A percentile compares a stretch with the other conserved stretches of the same genome.
Evolutionary conservation across 2,888 invertebrate genomes (phyloP).

Genomic region (Tachystola acroxantha): DNA sequence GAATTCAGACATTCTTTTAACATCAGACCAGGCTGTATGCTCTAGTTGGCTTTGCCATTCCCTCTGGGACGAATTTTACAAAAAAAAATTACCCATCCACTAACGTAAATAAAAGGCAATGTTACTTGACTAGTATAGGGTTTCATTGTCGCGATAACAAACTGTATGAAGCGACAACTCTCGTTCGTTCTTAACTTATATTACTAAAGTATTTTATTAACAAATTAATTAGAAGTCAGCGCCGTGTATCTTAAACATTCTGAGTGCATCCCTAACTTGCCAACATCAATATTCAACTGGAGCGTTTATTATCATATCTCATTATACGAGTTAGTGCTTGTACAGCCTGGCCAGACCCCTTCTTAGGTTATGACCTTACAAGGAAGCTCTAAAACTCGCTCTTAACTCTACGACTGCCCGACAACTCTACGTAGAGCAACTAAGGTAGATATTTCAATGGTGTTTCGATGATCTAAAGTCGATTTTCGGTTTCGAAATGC

Average conservation of each 20-base stretch:
- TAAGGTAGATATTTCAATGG: slow-evolving; percentile 30
- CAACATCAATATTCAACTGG: slow-evolving; percentile 74
- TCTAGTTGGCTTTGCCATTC: too few species aligned
- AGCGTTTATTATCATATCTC: slow-evolving; percentile 78
- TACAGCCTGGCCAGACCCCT: slow-evolving; percentile 55
- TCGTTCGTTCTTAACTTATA: too few species aligned
- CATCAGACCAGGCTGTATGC: too few species aligned
- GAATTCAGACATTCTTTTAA: too few species aligned
- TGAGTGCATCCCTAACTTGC: slow-evolving; percentile 70
- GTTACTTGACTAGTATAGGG: too few species aligned
- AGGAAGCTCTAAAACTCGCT: slow-evolving; percentile 49
- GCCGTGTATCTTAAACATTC: slow-evolving; percentile 52
- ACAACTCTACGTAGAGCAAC: slow-evolving; percentile 20
- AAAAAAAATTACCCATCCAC: too few species aligned
- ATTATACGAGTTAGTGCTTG: slow-evolving; percentile 77
- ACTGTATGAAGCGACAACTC: too few species aligned
- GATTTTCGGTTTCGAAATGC: slow-evolving; percentile 72
- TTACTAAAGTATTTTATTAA: slow-evolving; percentile 3
- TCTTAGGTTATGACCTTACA: slow-evolving; percentile 66
- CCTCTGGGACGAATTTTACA: too few species aligned
- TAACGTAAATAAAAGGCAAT: too few species aligned
- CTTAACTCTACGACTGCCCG: slow-evolving; percentile 30
- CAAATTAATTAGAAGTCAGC: slow-evolving; percentile 28
- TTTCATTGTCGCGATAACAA: too few species aligned
- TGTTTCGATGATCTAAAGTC: slow-evolving; percentile 51